Percentiles rank a stretch among this genome's conserved stretches.
These are phyloP conservation scores for Diplodus puntazzo DNA, from an alignment of 2,797 vertebrate species.

Conservation along the genomic window DNA sequence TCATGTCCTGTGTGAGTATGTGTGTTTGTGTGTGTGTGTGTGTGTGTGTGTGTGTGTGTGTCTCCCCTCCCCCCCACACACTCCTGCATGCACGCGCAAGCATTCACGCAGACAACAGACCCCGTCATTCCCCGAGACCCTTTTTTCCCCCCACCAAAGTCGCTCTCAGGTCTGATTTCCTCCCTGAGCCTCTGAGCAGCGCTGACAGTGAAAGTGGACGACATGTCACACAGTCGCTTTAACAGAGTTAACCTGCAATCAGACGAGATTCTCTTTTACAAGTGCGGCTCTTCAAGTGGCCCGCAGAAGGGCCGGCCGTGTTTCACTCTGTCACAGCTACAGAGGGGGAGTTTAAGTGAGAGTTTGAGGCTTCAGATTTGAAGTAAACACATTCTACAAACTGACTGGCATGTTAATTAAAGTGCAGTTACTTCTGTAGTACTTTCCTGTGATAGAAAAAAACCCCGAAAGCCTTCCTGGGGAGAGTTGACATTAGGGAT, in stretches of 20 bases:
- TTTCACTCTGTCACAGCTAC: slow-evolving; percentile 33
- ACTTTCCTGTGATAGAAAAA: slow-evolving; percentile 42
- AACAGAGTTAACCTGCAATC: slow-evolving; percentile 52
- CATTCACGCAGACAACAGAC: slow-evolving; percentile 58
- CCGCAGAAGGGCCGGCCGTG: not conserved
- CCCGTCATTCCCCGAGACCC: slow-evolving; percentile 43
- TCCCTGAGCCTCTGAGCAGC: slow-evolving; percentile 33
- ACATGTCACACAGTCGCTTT: slow-evolving; percentile 46
- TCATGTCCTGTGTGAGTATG: slow-evolving; percentile 52
- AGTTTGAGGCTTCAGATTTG: slow-evolving; percentile 38
- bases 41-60: slow-evolving; percentile 32
- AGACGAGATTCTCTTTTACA: slow-evolving; percentile 20
- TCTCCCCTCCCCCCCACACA: slow-evolving; percentile 64
- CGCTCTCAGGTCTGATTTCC: slow-evolving; percentile 61
- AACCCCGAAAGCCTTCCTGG: slow-evolving; percentile 32
- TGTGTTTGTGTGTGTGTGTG: slow-evolving; percentile 32
- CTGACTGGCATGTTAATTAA: slow-evolving; percentile 57
- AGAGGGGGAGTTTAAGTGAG: slow-evolving; percentile 24
- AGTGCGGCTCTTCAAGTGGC: not conserved
- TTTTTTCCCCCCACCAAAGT: slow-evolving; percentile 26
- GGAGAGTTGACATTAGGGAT: slow-evolving; percentile 58
- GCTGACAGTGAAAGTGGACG: slow-evolving; percentile 45
- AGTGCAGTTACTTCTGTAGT: slow-evolving; percentile 38
- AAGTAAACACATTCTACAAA: slow-evolving; percentile 57
- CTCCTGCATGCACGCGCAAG: slow-evolving; percentile 48